A percentile compares a stretch with the other conserved stretches of the same genome.
phyloP scores from a whole-genome alignment of 2,797 vertebrate genomes.

The Rhinichthys osculus region DNA sequence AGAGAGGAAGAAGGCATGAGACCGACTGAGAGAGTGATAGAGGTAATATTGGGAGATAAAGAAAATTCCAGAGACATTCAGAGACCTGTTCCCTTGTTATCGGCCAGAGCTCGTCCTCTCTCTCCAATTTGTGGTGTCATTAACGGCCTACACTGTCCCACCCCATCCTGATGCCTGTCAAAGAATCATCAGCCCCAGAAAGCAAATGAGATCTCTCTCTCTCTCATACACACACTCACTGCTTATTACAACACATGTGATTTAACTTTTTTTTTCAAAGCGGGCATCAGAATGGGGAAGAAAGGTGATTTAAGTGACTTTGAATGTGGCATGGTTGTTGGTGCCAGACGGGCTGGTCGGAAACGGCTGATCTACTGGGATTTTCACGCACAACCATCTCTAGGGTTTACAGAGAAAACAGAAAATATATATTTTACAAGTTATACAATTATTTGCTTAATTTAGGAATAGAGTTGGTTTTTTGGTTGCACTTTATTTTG shows the following conservation, averaged over 20 bases:
- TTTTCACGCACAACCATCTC: no score
- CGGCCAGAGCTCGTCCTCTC: constrained; percentile 65
- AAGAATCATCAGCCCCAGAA: constrained; percentile 61
- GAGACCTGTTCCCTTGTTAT: constrained; percentile 69
- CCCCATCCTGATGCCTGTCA: constrained; percentile 72
- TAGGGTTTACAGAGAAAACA: no score
- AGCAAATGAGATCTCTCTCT: constrained; percentile 1
- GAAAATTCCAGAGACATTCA: constrained; percentile 41
- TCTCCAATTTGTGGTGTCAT: constrained; percentile 70
- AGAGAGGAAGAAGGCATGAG: constrained; percentile 23
- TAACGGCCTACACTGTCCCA: constrained; percentile 65
- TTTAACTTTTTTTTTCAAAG: neutral
- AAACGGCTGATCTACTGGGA: no score
- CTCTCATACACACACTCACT: neutral
- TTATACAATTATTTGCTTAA: neutral
- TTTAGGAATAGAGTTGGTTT: neutral
- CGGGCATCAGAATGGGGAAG: no score
- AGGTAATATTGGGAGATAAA: constrained; percentile 37
- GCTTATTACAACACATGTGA: neutral
- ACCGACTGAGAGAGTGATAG: constrained; percentile 22
- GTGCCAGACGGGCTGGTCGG: no score
- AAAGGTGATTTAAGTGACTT: no score
- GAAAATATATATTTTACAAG: no score
- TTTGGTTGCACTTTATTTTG: no score
- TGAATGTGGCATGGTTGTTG: no score